phyloP scores from a whole-genome alignment of 2,888 invertebrate genomes.

The Caenorhabditis sinica region DNA sequence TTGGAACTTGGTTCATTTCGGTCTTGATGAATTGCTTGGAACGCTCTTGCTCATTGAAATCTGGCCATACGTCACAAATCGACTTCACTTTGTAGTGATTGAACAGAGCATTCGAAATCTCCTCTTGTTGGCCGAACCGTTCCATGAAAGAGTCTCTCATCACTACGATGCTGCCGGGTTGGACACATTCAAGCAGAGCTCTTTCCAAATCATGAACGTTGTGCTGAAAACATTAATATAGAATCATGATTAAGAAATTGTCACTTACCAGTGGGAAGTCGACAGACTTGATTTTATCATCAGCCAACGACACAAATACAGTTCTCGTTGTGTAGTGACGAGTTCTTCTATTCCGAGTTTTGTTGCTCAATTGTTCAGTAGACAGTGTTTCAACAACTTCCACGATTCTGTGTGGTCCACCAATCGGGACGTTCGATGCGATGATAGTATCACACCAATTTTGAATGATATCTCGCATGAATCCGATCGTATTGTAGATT shows the following conservation, averaged over 20 bases:
- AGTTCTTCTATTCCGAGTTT: constrained; percentile 69
- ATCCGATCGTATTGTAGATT: constrained; percentile 74
- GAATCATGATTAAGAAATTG: not conserved
- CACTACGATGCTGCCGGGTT: constrained; percentile 56
- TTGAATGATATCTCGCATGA: constrained; percentile 74
- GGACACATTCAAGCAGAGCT: constrained; percentile 61
- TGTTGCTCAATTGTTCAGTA: constrained; percentile 70
- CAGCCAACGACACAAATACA: constrained; percentile 66
- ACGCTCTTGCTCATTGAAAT: constrained; percentile 66
- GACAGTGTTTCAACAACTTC: constrained; percentile 71
- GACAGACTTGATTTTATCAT: constrained; percentile 59
- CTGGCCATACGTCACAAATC: constrained; percentile 70
- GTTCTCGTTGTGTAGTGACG: constrained; percentile 67
- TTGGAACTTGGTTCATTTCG: constrained; percentile 71
- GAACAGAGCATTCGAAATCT: constrained; percentile 54
- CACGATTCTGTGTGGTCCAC: constrained; percentile 64
- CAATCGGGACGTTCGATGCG: constrained; percentile 62
- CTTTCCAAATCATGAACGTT: constrained; percentile 60
- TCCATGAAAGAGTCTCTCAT: constrained; percentile 71
- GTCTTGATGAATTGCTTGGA: constrained; percentile 71
- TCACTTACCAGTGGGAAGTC: constrained; percentile 57
- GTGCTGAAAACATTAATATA: constrained; percentile 42
- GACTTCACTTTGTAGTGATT: constrained; percentile 67
- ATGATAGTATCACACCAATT: constrained; percentile 71
- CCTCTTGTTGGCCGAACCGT: constrained; percentile 65